Conservation (phyloP, 1,140 invertebrate genomes). For the Sitobion miscanthi region DNA sequence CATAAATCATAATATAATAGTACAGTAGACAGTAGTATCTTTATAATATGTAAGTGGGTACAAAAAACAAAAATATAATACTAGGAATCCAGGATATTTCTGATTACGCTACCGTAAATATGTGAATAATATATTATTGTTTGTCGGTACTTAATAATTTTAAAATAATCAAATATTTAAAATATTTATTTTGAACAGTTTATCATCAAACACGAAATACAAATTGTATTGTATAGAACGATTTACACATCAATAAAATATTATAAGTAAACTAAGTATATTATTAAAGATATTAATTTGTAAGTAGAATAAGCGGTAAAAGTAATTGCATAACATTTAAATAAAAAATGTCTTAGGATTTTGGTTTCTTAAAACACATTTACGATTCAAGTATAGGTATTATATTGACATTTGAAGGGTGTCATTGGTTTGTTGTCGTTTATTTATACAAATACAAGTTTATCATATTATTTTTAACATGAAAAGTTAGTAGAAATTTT, state of each 20-base stretch:
- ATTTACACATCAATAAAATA: background rate
- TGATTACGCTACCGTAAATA: background rate
- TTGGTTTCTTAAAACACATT: background rate
- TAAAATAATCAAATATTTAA: background rate
- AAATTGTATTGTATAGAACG: background rate
- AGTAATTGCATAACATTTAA: background rate
- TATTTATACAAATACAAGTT: background rate
- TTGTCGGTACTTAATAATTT: background rate
- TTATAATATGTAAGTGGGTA: background rate
- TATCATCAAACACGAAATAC: background rate
- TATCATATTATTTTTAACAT: background rate
- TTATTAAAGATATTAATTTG: background rate
- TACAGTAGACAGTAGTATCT: background rate
- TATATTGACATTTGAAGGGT: background rate
- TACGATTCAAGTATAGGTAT: background rate
- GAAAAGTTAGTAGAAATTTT: background rate
- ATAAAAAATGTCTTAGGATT: background rate
- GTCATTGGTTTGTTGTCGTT: background rate
- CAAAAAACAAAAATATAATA: background rate
- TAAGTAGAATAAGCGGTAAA: background rate
- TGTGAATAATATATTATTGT: background rate
- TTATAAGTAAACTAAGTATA: background rate
- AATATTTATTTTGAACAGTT: constrained; percentile 1
- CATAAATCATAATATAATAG: too few relatives aligned
- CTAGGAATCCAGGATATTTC: background rate